phyloP scores from a whole-genome alignment of 2,797 vertebrate genomes.

The Phoxinus dragarum region DNA sequence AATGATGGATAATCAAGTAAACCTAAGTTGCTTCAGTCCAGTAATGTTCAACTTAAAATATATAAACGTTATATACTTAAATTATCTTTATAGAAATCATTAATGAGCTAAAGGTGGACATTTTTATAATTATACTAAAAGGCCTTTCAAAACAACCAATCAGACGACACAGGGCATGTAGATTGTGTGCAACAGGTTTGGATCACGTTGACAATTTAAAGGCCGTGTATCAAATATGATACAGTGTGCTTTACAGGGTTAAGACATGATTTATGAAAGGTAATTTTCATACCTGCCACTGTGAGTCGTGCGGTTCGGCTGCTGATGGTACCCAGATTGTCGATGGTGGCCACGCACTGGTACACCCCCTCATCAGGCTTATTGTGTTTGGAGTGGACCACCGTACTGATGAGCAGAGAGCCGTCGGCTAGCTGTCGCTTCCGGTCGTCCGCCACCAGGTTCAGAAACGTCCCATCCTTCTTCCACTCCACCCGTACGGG shows the following conservation, averaged over 20 bases:
- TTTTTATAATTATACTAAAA: background rate
- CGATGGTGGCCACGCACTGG: constrained; percentile 94
- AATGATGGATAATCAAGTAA: background rate
- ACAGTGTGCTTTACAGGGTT: background rate
- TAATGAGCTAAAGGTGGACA: background rate
- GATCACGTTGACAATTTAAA: background rate
- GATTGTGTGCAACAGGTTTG: background rate
- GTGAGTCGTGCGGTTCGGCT: constrained; percentile 91
- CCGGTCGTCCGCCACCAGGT: constrained; percentile 90
- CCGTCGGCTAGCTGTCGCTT: constrained; percentile 88
- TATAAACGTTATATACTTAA: background rate
- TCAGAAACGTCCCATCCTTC: constrained; percentile 95
- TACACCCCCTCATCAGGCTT: constrained; percentile 97
- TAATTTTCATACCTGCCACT: constrained; percentile 83
- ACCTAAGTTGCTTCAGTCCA: background rate
- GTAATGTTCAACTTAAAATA: background rate
- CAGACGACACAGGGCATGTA: background rate
- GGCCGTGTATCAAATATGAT: background rate
- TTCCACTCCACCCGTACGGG: constrained; percentile 90
- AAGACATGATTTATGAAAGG: background rate
- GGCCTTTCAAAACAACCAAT: background rate
- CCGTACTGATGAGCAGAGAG: constrained; percentile 86
- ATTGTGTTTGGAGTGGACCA: constrained; percentile 95
- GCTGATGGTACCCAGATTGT: constrained; percentile 92
- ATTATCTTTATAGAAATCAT: background rate